phyloP scores from a whole-genome alignment of 2,888 invertebrate genomes.

The Bugulina stolonifera region DNA sequence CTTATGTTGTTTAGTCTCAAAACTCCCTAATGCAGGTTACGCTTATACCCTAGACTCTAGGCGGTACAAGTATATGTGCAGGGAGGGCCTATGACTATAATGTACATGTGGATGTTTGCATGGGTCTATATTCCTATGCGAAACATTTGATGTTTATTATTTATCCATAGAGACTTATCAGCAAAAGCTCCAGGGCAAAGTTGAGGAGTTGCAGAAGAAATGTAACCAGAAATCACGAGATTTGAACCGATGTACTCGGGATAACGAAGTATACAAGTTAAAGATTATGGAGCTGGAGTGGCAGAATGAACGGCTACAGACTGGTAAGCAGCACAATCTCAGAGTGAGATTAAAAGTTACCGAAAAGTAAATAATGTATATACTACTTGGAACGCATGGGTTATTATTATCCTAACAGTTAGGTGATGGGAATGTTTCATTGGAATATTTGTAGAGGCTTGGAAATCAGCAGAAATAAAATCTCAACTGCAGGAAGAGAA shows the following conservation, averaged over 20 bases:
- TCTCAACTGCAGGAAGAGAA: not conserved
- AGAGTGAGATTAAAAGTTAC: not conserved
- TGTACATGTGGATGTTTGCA: no score
- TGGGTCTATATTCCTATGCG: not conserved
- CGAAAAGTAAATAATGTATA: not conserved
- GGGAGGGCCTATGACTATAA: no score
- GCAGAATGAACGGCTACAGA: not conserved
- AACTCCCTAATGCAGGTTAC: no score
- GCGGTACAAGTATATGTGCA: not conserved
- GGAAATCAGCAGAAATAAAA: not conserved
- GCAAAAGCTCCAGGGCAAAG: not conserved
- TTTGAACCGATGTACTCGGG: not conserved
- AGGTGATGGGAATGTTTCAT: not conserved
- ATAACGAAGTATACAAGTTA: not conserved
- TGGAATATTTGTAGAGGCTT: not conserved
- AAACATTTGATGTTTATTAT: not conserved
- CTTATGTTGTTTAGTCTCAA: no score
- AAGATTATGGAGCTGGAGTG: not conserved
- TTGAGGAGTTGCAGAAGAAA: not conserved
- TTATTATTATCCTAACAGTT: no score
- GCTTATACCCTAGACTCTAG: no score
- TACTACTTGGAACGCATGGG: no score
- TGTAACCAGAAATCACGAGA: not conserved
- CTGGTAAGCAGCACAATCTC: no score
- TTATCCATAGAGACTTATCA: not conserved